phyloP scores from a whole-genome alignment of 1,140 invertebrate species.

The Rhagoletis pomonella region DNA sequence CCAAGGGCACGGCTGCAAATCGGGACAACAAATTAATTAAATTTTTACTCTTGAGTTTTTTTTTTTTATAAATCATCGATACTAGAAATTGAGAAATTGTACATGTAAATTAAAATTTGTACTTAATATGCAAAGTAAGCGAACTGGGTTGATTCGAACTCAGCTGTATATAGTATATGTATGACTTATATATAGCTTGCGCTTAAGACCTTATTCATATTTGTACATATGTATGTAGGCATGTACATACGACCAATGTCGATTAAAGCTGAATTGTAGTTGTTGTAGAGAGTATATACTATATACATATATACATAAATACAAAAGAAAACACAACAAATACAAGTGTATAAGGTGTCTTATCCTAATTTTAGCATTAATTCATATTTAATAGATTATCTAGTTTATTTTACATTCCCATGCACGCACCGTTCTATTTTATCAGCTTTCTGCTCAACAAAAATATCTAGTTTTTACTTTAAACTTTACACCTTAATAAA shows the following conservation, averaged over 20 bases:
- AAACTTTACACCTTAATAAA: too few relatives aligned
- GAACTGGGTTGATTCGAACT: background rate
- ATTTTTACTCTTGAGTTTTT: background rate
- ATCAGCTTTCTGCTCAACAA: background rate
- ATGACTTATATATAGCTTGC: too few relatives aligned
- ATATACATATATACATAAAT: background rate
- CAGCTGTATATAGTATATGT: background rate
- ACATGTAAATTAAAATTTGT: background rate
- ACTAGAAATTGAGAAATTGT: slow-evolving; percentile 24
- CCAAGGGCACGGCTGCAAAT: background rate
- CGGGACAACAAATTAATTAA: slow-evolving; percentile 52
- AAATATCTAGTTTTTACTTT: background rate
- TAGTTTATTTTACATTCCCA: slow-evolving; percentile 25
- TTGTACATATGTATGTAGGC: too few relatives aligned
- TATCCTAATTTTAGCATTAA: slow-evolving; percentile 46
- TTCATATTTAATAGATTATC: slow-evolving; percentile 4
- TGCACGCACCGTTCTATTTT: background rate
- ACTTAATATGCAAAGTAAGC: too few relatives aligned
- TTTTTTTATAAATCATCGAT: background rate
- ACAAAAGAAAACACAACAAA: background rate
- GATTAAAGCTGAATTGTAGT: slow-evolving; percentile 23
- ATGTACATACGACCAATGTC: background rate
- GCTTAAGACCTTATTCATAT: background rate
- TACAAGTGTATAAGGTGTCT: slow-evolving; percentile 36
- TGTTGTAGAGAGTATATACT: slow-evolving; percentile 2